Evolutionary conservation across 2,797 vertebrate species (phyloP).

Genomic region (Paramormyrops hopkinsi): DNA sequence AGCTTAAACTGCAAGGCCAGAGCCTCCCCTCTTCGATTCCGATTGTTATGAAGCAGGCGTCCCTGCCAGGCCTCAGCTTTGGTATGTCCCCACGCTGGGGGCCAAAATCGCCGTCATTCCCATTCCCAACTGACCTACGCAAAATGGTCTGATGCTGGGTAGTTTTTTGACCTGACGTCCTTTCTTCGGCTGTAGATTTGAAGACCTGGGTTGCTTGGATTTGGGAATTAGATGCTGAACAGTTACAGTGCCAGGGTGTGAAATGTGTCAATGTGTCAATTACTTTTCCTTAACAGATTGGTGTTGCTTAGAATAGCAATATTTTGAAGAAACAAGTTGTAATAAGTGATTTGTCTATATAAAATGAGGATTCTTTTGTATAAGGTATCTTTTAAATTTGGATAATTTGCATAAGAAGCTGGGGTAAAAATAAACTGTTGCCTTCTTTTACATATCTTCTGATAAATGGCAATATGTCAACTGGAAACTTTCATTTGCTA

Average conservation of each 20-base stretch:
- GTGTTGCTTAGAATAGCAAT: neutral
- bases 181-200: neutral
- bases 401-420: neutral
- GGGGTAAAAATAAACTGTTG: neutral
- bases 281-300: neutral
- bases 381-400: neutral
- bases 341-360: neutral
- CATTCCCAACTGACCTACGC: neutral
- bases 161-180: neutral
- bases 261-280: neutral
- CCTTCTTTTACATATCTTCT: neutral
- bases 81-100: conserved; percentile 55
- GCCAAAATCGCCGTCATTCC: neutral
- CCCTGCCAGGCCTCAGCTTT: conserved; percentile 67
- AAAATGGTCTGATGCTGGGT: neutral
- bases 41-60: conserved; percentile 87
- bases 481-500: neutral
- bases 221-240: neutral
- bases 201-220: neutral
- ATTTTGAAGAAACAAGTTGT: neutral
- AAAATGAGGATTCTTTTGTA: neutral
- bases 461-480: neutral
- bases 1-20: conserved; percentile 86
- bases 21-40: conserved; percentile 75
- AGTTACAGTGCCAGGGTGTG: neutral